Percentiles rank a stretch among this genome's conserved stretches.
These are phyloP conservation scores for Oryzias melastigma DNA, from an alignment of 2,113 vertebrate species.

Conservation along the genomic window DNA sequence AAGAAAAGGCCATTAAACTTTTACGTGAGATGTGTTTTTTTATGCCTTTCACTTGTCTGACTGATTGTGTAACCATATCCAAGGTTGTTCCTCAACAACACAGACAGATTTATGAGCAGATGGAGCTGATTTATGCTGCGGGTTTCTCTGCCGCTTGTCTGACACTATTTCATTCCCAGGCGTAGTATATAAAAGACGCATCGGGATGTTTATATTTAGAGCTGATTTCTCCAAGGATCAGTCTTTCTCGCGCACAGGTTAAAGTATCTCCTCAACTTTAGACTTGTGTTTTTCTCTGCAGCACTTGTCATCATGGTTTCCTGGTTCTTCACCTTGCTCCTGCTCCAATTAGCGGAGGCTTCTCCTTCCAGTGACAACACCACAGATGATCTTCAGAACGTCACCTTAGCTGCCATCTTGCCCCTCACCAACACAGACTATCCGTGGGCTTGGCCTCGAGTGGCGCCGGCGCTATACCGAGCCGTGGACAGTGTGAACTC, in stretches of 20 bases:
- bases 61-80: neutral
- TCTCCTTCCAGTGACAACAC: neutral
- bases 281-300: slow-evolving; percentile 13
- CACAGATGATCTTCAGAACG: slow-evolving; percentile 33
- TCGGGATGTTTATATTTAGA: neutral
- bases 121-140: neutral
- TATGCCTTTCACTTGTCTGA: neutral
- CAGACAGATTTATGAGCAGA: neutral
- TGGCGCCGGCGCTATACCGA: slow-evolving; percentile 81
- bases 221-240: neutral
- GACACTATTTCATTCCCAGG: neutral
- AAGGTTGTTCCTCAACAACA: neutral
- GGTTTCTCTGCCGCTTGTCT: neutral
- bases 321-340: neutral
- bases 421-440: slow-evolving; percentile 85
- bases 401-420: slow-evolving; percentile 87
- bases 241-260: neutral
- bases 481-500: slow-evolving; percentile 78
- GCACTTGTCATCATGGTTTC: slow-evolving; percentile 21
- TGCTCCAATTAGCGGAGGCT: slow-evolving; percentile 9
- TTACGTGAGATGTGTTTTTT: neutral
- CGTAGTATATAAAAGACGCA: neutral
- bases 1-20: neutral
- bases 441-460: slow-evolving; percentile 91
- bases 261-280: neutral